These are phyloP conservation scores for Distichodus sexfasciatus DNA, from an alignment of 2,797 vertebrate genomes.

Conservation along the genomic window DNA sequence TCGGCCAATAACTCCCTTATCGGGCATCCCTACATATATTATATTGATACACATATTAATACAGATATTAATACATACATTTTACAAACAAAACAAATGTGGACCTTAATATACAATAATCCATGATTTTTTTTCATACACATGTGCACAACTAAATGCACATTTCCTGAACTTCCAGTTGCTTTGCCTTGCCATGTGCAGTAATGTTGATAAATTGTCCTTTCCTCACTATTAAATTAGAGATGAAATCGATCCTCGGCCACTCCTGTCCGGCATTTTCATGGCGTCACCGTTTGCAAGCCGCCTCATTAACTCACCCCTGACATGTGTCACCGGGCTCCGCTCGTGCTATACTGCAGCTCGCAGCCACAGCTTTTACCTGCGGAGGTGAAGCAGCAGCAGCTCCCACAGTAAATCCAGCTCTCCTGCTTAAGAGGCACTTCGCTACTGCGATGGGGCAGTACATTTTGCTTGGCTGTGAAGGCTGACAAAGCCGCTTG, in stretches of 20 bases:
- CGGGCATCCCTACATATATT: no score
- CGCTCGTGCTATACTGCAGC: not conserved
- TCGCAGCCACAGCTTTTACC: conserved; percentile 31
- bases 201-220: conserved; percentile 36
- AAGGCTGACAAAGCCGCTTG: conserved; percentile 40
- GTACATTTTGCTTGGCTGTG: conserved; percentile 38
- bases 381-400: conserved; percentile 6
- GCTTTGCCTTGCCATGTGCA: not conserved
- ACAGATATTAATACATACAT: no score
- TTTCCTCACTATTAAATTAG: conserved; percentile 28
- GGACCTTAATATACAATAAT: no score
- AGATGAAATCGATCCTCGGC: conserved; percentile 24
- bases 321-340: conserved; percentile 25
- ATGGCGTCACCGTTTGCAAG: conserved; percentile 23
- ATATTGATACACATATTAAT: no score
- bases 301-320: conserved; percentile 47
- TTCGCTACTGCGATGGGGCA: conserved; percentile 25
- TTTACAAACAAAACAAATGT: no score
- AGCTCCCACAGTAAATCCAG: conserved; percentile 41
- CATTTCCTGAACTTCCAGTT: not conserved
- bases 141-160: not conserved
- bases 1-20: no score
- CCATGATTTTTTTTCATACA: no score
- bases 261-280: conserved; percentile 28
- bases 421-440: conserved; percentile 26